Conservation (phyloP, 2,888 invertebrate genomes). For the Abrostola tripartita region DNA sequence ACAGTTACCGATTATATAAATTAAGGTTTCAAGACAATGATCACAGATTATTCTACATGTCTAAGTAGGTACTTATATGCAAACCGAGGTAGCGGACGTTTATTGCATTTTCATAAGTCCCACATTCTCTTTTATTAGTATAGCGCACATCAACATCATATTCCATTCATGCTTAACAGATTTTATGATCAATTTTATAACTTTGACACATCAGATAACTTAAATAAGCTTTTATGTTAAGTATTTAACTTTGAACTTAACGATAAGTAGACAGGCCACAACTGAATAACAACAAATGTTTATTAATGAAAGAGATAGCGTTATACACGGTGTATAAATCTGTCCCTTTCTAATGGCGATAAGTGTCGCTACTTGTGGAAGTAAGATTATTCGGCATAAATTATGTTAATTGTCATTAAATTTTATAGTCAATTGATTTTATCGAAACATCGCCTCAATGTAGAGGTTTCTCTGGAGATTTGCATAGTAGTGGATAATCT, state of each 20-base stretch:
- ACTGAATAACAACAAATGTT: neutral
- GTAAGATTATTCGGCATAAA: constrained; percentile 30
- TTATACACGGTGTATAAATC: neutral
- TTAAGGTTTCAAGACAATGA: too few species aligned
- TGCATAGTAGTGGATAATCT: constrained; percentile 45
- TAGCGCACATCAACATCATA: constrained; percentile 13
- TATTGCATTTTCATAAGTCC: too few species aligned
- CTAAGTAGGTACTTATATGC: too few species aligned
- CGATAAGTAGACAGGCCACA: constrained; percentile 14
- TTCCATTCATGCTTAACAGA: constrained; percentile 13
- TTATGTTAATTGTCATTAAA: constrained; percentile 46
- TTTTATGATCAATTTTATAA: constrained; percentile 30
- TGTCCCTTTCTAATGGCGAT: constrained; percentile 20
- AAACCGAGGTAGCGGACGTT: too few species aligned
- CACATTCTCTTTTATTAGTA: neutral
- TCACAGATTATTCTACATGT: too few species aligned
- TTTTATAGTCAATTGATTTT: constrained; percentile 46
- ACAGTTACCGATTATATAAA: too few species aligned
- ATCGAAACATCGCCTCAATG: constrained; percentile 33
- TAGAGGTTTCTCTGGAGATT: constrained; percentile 45
- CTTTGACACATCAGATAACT: constrained; percentile 30
- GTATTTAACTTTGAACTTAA: constrained; percentile 35
- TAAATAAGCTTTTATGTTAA: constrained; percentile 36
- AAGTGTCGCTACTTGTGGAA: neutral
- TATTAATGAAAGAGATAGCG: constrained; percentile 6